Base-by-base conservation (phyloP, 2,888 invertebrate species). In the Uloborus plumipes region DNA sequence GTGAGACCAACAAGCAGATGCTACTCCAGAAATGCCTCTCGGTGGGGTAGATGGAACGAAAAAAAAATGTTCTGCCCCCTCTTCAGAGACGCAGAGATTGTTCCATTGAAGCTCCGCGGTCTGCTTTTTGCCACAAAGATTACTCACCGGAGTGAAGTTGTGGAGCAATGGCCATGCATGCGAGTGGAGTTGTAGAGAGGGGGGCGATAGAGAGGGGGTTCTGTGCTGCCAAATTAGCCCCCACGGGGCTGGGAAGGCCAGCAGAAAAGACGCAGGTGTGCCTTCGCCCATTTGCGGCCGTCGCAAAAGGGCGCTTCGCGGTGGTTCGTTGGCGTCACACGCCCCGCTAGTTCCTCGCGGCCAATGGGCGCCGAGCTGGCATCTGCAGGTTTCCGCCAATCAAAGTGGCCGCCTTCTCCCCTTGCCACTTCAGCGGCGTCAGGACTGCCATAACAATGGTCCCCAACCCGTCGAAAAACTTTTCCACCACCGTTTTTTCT, bases 321-420 rank as follows among this genome's bases (percentile, higher is more conserved):
- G 71, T 78, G 78, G 78, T 78, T 78, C 78, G 78, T 26, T 78
- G 71, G 59, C 65, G 73, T 61, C 69, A 64, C 80, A 80, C 80
- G 80, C 80, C 80, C 80, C 80, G 74, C 73, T 74, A 62, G 69
- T 55, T 51, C 22, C 47, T 31, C 20, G 14, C 69, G 58, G 39
- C 80, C 80, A 80, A 80, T 80, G 62, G 61, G 80, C 61, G 69
- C 55, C 22, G 74, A 47, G 31, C 61, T 69, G 74, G 80, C 80
- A 80, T 80, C 80, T 80, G 80, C 67, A 74, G 80, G 53, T 80
- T 80, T 80, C 80, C 80, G 80, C 80, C 80, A 80, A 80, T 80
- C 80, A 58, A 67, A 74, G 62, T 65, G 71, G 59, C 70, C 53
- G 70, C 73, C 64, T 73, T 55, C 55, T 61, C 53, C 61, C 67